phyloP scores from a whole-genome alignment of 2,797 vertebrate species.

The Lerista edwardsae region DNA sequence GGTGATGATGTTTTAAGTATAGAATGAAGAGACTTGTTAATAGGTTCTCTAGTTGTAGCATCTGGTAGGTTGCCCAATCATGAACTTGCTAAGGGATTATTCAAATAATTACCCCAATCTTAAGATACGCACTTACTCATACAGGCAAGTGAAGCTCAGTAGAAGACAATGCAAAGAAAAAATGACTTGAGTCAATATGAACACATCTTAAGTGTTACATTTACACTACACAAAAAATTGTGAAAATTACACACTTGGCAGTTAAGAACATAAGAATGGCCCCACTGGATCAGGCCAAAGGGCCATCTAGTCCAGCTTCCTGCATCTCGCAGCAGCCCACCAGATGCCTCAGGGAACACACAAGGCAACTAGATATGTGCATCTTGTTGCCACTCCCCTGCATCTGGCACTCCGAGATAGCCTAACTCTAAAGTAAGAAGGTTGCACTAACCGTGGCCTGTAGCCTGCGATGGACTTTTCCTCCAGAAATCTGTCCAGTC shows the following conservation, averaged over 20 bases:
- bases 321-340: too few relatives aligned
- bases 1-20: constrained; percentile 51
- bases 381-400: too few relatives aligned
- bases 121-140: not conserved
- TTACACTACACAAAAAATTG: not conserved
- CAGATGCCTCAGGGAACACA: too few relatives aligned
- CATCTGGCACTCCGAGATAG: too few relatives aligned
- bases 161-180: not conserved
- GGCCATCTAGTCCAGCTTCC: too few relatives aligned
- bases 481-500: too few relatives aligned
- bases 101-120: constrained; percentile 7
- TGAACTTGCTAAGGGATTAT: constrained; percentile 5
- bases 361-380: too few relatives aligned
- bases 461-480: too few relatives aligned
- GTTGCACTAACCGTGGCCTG: too few relatives aligned
- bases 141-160: not conserved
- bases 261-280: too few relatives aligned
- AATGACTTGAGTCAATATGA: not conserved
- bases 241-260: not conserved
- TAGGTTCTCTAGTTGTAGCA: constrained; percentile 21
- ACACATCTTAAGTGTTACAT: not conserved
- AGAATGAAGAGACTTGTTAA: constrained; percentile 42
- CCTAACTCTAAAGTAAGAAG: too few relatives aligned
- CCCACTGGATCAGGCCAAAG: too few relatives aligned
- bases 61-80: constrained; percentile 14